phyloP scores from a whole-genome alignment of 2,888 invertebrate genomes.

The Allygus modestus region DNA sequence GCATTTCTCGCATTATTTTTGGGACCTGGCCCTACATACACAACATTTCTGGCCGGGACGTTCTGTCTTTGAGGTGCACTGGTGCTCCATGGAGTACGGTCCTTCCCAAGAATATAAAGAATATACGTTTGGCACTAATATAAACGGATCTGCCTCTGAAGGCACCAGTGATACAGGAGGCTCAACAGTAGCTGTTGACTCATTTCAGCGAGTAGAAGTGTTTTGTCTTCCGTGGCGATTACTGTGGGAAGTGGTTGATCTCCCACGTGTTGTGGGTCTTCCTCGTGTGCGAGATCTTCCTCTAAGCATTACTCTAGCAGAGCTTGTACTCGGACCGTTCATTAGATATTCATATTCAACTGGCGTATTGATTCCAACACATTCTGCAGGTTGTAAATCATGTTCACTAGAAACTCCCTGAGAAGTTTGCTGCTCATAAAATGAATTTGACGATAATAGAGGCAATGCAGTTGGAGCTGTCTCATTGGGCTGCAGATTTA shows the following conservation, averaged over 20 bases:
- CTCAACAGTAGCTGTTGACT: conserved; percentile 27
- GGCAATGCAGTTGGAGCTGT: conserved; percentile 29
- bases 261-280: background rate
- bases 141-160: conserved; percentile 25
- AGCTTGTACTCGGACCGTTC: conserved; percentile 24
- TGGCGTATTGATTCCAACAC: conserved; percentile 7
- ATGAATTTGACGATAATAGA: conserved; percentile 4
- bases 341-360: conserved; percentile 4
- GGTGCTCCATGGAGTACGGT: conserved; percentile 29
- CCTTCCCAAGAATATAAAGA: conserved; percentile 31
- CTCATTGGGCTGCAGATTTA: conserved; percentile 29
- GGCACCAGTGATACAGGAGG: conserved; percentile 19
- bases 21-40: conserved; percentile 6
- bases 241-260: conserved; percentile 12
- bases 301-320: background rate
- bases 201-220: conserved; percentile 4
- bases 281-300: conserved; percentile 20
- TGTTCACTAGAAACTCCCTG: conserved; percentile 6
- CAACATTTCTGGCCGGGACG: conserved; percentile 26
- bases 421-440: conserved; percentile 21
- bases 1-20: conserved; percentile 46
- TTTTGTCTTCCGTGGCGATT: conserved; percentile 40
- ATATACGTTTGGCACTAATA: conserved; percentile 9
- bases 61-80: conserved; percentile 21
- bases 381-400: conserved; percentile 22